A percentile compares a stretch with the other conserved stretches of the same genome.
Evolutionary conservation across 2,113 vertebrate genomes (phyloP).

Genomic region (Murina feae): DNA sequence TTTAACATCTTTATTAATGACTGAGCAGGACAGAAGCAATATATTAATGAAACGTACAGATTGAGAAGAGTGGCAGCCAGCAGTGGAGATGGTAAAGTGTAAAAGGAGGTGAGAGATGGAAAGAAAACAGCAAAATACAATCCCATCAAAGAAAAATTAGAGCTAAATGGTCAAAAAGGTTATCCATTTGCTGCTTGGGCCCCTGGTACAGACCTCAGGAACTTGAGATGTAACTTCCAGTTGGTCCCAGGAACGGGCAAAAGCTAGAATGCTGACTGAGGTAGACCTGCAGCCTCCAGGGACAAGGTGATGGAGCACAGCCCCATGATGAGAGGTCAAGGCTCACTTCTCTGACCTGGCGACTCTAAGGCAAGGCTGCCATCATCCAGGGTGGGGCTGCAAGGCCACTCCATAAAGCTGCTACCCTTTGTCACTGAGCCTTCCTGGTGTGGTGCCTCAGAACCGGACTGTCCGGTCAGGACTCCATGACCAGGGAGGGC

Average conservation of each 20-base stretch:
- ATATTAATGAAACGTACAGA: conserved; percentile 47
- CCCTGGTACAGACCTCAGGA: background rate
- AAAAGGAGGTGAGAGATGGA: background rate
- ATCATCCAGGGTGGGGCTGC: background rate
- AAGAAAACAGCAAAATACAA: background rate
- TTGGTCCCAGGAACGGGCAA: background rate
- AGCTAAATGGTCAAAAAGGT: background rate
- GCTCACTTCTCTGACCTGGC: background rate
- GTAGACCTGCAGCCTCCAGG: background rate
- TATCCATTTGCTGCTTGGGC: background rate
- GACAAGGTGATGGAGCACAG: background rate
- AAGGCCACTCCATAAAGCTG: background rate
- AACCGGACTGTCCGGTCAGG: background rate
- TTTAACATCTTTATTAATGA: conserved; percentile 73
- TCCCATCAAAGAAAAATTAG: background rate
- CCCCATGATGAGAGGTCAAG: background rate
- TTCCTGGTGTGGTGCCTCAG: background rate
- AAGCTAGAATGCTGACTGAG: background rate
- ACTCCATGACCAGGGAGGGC: background rate
- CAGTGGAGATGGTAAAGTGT: background rate
- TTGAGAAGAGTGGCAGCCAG: background rate
- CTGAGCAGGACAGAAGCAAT: conserved; percentile 16
- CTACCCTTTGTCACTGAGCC: background rate
- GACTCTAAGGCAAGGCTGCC: background rate
- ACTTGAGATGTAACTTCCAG: background rate